A percentile compares a stretch with the other conserved stretches of the same genome.
These are phyloP conservation scores for Characodon lateralis DNA, from an alignment of 2,797 vertebrate genomes.

Conservation along the genomic window DNA sequence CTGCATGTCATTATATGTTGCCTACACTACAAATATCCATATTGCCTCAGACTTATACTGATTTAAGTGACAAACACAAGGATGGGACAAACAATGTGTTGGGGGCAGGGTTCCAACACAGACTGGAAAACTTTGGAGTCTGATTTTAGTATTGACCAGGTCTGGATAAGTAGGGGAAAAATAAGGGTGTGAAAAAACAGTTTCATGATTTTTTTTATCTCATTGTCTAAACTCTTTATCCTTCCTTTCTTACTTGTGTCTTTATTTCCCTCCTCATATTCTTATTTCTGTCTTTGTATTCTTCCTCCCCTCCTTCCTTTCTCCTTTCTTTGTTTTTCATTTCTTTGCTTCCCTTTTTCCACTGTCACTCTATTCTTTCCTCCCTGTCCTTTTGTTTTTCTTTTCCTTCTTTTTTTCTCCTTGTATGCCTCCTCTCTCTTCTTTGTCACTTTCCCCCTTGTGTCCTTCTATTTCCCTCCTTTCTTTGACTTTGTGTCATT, in stretches of 20 bases:
- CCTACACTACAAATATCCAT: neutral
- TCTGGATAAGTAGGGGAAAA: neutral
- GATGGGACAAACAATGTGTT: neutral
- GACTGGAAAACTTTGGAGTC: neutral
- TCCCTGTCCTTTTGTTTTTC: neutral
- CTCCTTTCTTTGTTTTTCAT: neutral
- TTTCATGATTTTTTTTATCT: neutral
- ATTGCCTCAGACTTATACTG: neutral
- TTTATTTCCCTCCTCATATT: neutral
- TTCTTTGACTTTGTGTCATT: too few species aligned
- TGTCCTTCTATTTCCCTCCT: too few species aligned
- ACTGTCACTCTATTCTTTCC: neutral
- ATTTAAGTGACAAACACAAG: conserved; percentile 3
- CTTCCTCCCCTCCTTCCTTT: neutral
- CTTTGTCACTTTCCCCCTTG: neutral
- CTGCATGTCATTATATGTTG: conserved; percentile 23
- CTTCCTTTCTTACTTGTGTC: neutral
- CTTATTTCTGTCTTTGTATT: too few species aligned
- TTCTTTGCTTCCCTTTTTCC: neutral
- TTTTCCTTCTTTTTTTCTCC: neutral
- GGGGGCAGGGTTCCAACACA: neutral
- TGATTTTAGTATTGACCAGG: neutral
- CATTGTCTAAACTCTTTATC: neutral
- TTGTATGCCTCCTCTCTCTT: neutral
- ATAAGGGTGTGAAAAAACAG: neutral